These are phyloP conservation scores for Indicator indicator DNA, from an alignment of 2,113 vertebrate genomes.

Conservation along the genomic window DNA sequence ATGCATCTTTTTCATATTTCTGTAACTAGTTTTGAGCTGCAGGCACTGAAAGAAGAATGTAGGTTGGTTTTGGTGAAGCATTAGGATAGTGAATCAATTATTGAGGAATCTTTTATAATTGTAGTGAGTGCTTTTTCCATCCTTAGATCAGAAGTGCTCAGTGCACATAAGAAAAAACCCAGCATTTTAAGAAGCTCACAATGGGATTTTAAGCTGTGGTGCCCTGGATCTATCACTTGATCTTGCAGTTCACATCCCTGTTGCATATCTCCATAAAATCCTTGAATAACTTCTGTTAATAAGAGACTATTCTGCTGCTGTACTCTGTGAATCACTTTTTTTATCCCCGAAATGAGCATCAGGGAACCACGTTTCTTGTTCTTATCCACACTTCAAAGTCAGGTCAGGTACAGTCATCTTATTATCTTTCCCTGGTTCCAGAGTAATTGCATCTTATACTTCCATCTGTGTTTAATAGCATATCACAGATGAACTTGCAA, in stretches of 20 bases:
- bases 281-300: constrained; percentile 8
- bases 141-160: background rate
- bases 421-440: background rate
- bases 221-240: constrained; percentile 25
- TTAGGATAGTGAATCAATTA: constrained; percentile 32
- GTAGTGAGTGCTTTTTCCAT: background rate
- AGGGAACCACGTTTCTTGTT: background rate
- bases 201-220: background rate
- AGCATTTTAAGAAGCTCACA: constrained; percentile 19
- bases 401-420: constrained; percentile 16
- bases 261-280: background rate
- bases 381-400: constrained; percentile 35
- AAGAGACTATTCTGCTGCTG: background rate
- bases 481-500: background rate
- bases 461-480: background rate
- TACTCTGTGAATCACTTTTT: background rate
- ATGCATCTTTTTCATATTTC: background rate
- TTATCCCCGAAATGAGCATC: background rate
- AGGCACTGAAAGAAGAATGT: background rate
- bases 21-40: background rate
- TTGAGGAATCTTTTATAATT: constrained; percentile 5
- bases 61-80: background rate
- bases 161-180: background rate
- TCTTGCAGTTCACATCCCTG: constrained; percentile 7
- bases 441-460: constrained; percentile 19